Conservation (phyloP, 2,113 vertebrate genomes). For the Eidolon helvum region DNA sequence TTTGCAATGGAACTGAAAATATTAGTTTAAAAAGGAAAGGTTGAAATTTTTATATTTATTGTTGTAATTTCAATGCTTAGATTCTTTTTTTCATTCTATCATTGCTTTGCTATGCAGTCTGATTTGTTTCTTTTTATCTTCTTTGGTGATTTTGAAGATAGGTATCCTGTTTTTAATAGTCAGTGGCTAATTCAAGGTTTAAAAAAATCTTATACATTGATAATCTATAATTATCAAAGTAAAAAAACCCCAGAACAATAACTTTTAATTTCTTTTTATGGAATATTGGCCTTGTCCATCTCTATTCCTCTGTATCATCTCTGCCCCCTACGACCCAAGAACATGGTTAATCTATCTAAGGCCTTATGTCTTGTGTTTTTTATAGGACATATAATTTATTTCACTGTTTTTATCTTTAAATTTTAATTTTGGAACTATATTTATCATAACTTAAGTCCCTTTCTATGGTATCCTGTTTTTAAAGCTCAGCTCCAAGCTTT, state of each 20-base stretch:
- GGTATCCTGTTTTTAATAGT: not conserved
- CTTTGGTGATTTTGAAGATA: not conserved
- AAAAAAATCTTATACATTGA: not conserved
- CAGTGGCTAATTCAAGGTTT: not conserved
- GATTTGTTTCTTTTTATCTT: not conserved
- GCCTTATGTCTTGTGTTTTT: not conserved
- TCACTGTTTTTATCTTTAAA: no score
- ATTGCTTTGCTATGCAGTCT: not conserved
- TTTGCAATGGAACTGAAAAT: not conserved
- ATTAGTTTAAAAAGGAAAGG: not conserved
- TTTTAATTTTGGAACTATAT: not conserved
- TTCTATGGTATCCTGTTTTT: not conserved
- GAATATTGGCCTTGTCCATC: accelerated
- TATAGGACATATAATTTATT: not conserved
- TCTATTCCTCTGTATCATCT: accelerated
- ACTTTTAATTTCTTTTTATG: not conserved
- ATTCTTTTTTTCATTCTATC: not conserved
- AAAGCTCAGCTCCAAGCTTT: not conserved
- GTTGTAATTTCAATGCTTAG: not conserved
- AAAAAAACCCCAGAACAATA: not conserved
- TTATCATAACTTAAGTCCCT: not conserved
- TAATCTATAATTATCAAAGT: not conserved
- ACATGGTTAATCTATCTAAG: not conserved
- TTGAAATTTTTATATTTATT: not conserved
- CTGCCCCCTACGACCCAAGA: not conserved